Percentiles rank a stretch among this genome's conserved stretches.
Evolutionary conservation across 1,140 invertebrate species (phyloP).

Genomic region (Drosophila persimilis): DNA sequence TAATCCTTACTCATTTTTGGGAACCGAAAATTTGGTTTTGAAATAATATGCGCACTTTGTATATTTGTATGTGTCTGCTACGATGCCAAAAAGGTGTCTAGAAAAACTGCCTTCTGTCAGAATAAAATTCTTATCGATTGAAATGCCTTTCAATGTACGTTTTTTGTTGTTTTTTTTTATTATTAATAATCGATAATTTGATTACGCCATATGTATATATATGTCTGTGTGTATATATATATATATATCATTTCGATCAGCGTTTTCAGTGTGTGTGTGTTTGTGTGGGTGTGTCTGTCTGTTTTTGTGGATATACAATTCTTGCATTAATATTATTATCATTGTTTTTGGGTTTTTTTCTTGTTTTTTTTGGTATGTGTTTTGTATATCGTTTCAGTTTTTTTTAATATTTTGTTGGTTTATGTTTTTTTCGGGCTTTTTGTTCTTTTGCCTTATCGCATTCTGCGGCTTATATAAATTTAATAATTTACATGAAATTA

Average conservation of each 20-base stretch:
- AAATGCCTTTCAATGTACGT: too few relatives aligned
- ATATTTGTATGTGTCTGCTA: too few relatives aligned
- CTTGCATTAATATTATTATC: slow-evolving; percentile 51
- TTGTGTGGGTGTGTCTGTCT: neutral
- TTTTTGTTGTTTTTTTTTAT: too few relatives aligned
- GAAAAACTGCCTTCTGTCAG: too few relatives aligned
- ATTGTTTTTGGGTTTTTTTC: slow-evolving; percentile 18
- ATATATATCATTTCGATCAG: slow-evolving; percentile 75
- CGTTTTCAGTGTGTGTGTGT: slow-evolving; percentile 7
- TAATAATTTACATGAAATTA: slow-evolving; percentile 73
- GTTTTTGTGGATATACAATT: slow-evolving; percentile 18
- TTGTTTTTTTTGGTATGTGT: slow-evolving; percentile 24
- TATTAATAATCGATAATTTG: too few relatives aligned
- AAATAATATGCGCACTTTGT: too few relatives aligned
- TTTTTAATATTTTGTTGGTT: slow-evolving; percentile 3
- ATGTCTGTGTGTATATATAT: too few relatives aligned
- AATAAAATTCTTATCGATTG: too few relatives aligned
- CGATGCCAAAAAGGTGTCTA: too few relatives aligned
- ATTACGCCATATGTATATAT: too few relatives aligned
- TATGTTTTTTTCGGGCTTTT: slow-evolving; percentile 4
- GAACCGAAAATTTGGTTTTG: too few relatives aligned
- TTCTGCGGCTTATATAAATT: slow-evolving; percentile 34
- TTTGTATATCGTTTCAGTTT: slow-evolving; percentile 41
- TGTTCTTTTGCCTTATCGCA: slow-evolving; percentile 23
- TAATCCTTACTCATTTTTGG: too few relatives aligned